Evolutionary conservation across 2,888 invertebrate genomes (phyloP), one percentile per base, ranked within the genome.

Genomic region (Limnephilus marmoratus): DNA sequence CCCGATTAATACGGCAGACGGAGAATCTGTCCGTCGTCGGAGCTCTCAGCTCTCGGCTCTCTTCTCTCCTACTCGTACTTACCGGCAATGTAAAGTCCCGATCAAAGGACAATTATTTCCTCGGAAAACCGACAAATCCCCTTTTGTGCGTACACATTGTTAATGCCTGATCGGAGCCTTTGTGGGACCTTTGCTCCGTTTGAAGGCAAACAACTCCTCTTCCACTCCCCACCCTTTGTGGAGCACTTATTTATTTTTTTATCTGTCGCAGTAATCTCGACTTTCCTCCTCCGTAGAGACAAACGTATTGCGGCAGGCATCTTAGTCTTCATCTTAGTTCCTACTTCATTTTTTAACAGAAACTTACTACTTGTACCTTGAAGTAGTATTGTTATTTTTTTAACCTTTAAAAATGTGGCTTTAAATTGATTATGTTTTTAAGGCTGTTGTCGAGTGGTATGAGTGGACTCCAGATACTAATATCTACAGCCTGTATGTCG

Each of bases 71-170:
- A n/a, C 45, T 37, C 31, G 31, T n/a, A 37, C 83, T 34, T 34
- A 53, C 53, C 53, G 83, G 83, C 83, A 37, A 83, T 34, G 83
- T 86, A 29, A 45, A 37, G 45, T 68, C 37, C 91, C 91, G 91
- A 92, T 92, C 92, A 92, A 92, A 92, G 92, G 92, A 92, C 92
- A 92, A 92, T 92, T 92, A 91, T 91, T 92, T 92, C 88, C 85
- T n/a, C 86, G 86, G 90, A 31, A 91, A 91, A 90, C 90, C 91
- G 83, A 92, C 90, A 90, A 92, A 92, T 90, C 91, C 82, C 82
- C 85, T 91, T 90, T 86, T 92, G 88, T 92, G 85, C 91, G 85
- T 90, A 91, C 90, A 90, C 90, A 90, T 92, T 85, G 91, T 92
- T 87, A 87, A 91, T 90, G 92, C 92, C 91, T 88, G 89, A 92